A percentile compares a stretch with the other conserved stretches of the same genome.
Conservation (phyloP, 2,797 vertebrate genomes). For the Sebastes aleutianus region DNA sequence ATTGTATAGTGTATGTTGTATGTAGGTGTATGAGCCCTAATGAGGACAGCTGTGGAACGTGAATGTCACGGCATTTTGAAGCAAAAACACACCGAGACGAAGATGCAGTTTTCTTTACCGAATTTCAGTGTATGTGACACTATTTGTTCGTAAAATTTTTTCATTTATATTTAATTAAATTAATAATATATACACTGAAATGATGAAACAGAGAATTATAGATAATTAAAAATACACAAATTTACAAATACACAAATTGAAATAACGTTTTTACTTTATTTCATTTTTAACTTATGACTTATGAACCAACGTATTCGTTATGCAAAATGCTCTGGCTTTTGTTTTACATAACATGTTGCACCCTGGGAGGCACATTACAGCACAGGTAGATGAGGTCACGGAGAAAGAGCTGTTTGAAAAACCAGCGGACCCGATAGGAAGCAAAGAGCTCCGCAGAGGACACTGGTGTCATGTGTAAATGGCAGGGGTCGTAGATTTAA, state of each 20-base stretch:
- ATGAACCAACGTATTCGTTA: neutral
- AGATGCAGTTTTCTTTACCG: neutral
- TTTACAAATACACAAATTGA: neutral
- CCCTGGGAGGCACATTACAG: neutral
- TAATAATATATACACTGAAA: neutral
- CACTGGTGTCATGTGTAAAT: conserved; percentile 47
- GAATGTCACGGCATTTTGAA: neutral
- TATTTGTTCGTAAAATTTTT: neutral
- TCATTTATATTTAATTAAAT: neutral
- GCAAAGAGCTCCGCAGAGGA: conserved; percentile 37
- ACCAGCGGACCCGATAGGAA: conserved; percentile 18
- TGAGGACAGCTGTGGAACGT: neutral
- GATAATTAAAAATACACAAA: neutral
- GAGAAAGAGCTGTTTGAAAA: neutral
- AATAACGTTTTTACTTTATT: neutral
- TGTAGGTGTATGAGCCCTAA: neutral
- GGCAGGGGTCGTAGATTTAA: conserved; percentile 47
- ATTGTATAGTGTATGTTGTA: neutral
- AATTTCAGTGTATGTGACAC: neutral
- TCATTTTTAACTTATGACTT: neutral
- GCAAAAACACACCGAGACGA: neutral
- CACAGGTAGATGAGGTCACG: neutral
- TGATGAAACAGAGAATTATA: neutral
- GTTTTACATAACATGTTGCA: neutral
- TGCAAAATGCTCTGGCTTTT: neutral